Evolutionary conservation across 2,888 invertebrate species (phyloP), one percentile per base, ranked within the genome.

Genomic region (Zhuqinia jingwanae): DNA sequence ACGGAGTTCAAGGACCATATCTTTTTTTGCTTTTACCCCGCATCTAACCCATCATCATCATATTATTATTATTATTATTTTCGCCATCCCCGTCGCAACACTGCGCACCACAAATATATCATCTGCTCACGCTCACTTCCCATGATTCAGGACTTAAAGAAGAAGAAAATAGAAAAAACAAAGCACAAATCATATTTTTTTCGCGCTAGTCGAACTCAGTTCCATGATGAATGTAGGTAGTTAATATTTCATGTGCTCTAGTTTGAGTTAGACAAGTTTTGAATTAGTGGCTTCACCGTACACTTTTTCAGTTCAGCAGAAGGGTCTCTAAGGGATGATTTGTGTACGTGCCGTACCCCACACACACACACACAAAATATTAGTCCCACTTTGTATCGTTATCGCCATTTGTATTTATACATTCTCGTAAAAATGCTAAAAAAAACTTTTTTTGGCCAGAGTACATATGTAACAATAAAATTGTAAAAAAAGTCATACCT

Each of bases 121-220:
- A 77, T 77, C 77, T 81, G 73, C 70, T 22, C 65, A 15, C 42
- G 22, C 77, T 84, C 83, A 50, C 78, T 78, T 85, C 36, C 42
- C 58, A 77, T 78, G 85, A 85, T 78, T 85, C 70, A 77, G 78
- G 58, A 70, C 20, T 17, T 50, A 42, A 22, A 53, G 77, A 45
- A 75, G 30, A 36, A 36, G n/a, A n/a, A n/a, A n/a, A n/a, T n/a
- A 36, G 17, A 63, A 63, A 70, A 76, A 83, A 77, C 78, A 85
- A 83, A 65, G 82, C 63, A 83, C 82, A 83, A 83, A 83, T 83
- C 82, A 83, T n/a, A n/a, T 83, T 58, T 81, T 60, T 42, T 36
- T 63, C 27, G 36, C n/a, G n/a, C n/a, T 10, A 45, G 60, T 60
- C 27, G 27, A 60, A 13, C 15, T 30, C 1, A 30, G 60, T 27